A percentile compares a stretch with the other conserved stretches of the same genome.
phyloP scores from a whole-genome alignment of 2,888 invertebrate species.

The Hypselothyrea guttata region DNA sequence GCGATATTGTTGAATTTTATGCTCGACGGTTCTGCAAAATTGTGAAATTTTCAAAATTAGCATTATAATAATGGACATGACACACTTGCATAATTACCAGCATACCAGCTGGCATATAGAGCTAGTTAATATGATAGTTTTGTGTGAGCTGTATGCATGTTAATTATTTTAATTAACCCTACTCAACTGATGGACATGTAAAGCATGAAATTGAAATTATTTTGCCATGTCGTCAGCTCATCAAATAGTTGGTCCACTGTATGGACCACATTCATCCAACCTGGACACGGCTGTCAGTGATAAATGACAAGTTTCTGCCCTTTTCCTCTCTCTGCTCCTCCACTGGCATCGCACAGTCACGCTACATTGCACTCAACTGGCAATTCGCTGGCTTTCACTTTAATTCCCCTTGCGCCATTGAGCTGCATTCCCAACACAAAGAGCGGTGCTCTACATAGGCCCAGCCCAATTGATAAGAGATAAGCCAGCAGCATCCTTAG shows the following conservation, averaged over 20 bases:
- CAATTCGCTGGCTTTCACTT: not conserved
- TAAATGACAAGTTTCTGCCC: slow-evolving; percentile 47
- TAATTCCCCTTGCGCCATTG: slow-evolving; percentile 17
- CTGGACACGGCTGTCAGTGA: slow-evolving; percentile 56
- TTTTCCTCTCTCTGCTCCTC: no score
- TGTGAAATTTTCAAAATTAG: slow-evolving; percentile 21
- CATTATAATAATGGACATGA: slow-evolving; percentile 30
- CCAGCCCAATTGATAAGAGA: slow-evolving; percentile 5
- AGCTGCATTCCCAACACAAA: no score
- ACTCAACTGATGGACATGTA: slow-evolving; percentile 30
- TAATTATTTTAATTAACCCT: slow-evolving; percentile 59
- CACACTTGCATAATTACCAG: not conserved
- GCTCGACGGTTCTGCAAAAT: slow-evolving; percentile 73
- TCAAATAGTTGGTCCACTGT: slow-evolving; percentile 10
- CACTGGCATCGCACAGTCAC: slow-evolving; percentile 24
- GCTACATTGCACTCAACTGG: slow-evolving; percentile 43
- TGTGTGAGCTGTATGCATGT: slow-evolving; percentile 26
- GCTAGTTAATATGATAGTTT: slow-evolving; percentile 36
- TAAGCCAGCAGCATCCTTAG: slow-evolving; percentile 18
- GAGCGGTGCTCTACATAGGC: no score
- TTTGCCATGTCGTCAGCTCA: slow-evolving; percentile 40
- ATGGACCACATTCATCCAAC: slow-evolving; percentile 26
- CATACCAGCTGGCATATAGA: not conserved
- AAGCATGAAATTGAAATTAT: slow-evolving; percentile 62
- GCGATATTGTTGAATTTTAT: slow-evolving; percentile 77